These are phyloP conservation scores for Meliscaeva auricollis DNA, from an alignment of 2,888 invertebrate species.

Conservation along the genomic window DNA sequence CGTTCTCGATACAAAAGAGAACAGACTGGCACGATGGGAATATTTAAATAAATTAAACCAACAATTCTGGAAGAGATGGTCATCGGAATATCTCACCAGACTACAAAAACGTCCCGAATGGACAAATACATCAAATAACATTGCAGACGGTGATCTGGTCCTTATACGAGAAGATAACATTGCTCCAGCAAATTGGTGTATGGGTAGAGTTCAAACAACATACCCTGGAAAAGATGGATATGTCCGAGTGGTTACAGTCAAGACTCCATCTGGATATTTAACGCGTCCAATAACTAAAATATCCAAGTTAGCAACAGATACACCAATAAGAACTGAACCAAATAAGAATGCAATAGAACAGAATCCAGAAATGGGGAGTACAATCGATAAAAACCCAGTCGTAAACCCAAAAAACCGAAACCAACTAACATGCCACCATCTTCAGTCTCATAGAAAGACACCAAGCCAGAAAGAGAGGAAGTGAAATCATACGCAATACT, in stretches of 20 bases:
- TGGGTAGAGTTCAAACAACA: neutral
- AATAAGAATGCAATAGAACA: neutral
- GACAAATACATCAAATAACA: neutral
- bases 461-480: neutral
- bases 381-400: neutral
- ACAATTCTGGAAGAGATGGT: conserved; percentile 17
- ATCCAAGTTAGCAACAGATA: neutral
- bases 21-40: neutral
- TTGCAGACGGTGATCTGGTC: neutral
- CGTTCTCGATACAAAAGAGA: neutral
- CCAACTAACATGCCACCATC: too few relatives aligned
- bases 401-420: neutral
- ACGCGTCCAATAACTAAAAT: conserved; percentile 15
- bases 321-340: neutral
- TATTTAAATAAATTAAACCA: neutral
- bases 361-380: neutral
- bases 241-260: conserved; percentile 8
- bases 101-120: conserved; percentile 22
- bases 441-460: neutral
- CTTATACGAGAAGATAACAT: conserved; percentile 11
- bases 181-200: conserved; percentile 1
- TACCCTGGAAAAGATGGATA: conserved; percentile 13
- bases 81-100: conserved; percentile 8
- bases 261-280: neutral
- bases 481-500: neutral